phyloP scores from a whole-genome alignment of 2,888 invertebrate species.

The Archaeoteleia sp. region DNA sequence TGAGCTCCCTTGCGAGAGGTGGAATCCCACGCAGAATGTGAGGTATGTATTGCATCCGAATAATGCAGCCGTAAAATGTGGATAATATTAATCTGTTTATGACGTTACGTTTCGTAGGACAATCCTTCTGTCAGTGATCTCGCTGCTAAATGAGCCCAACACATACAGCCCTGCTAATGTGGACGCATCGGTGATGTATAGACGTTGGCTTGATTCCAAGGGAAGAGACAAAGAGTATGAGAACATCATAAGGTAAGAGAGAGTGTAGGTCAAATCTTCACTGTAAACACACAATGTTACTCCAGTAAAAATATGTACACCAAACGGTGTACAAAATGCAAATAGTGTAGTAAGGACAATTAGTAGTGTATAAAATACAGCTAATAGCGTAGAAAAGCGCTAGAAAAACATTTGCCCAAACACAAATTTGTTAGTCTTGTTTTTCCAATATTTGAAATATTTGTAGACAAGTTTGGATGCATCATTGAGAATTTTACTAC shows the following conservation, averaged over 20 bases:
- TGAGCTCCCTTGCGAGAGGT: conserved; percentile 99
- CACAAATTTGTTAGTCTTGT: no score
- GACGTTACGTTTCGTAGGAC: conserved; percentile 79
- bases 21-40: conserved; percentile 99
- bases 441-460: no score
- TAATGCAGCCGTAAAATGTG: conserved; percentile 33
- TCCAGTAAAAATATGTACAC: no score
- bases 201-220: conserved; percentile 98
- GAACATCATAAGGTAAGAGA: conserved; percentile 95
- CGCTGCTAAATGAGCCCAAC: conserved; percentile 98
- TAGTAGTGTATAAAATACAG: no score
- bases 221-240: conserved; percentile 99
- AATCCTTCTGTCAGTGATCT: conserved; percentile 97
- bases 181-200: conserved; percentile 99
- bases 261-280: no score
- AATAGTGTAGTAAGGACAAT: no score
- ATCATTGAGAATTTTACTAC: no score
- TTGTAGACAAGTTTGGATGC: no score
- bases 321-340: no score
- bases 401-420: no score
- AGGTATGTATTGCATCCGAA: conserved; percentile 74
- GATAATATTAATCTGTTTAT: conserved; percentile 41
- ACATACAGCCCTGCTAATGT: conserved; percentile 99
- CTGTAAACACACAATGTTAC: no score
- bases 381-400: no score